Evolutionary conservation across 37 sponge, comb jelly and placozoan species (phyloP), one percentile per base, ranked within the genome.

Genomic region (Halisarca cf. caerulea): DNA sequence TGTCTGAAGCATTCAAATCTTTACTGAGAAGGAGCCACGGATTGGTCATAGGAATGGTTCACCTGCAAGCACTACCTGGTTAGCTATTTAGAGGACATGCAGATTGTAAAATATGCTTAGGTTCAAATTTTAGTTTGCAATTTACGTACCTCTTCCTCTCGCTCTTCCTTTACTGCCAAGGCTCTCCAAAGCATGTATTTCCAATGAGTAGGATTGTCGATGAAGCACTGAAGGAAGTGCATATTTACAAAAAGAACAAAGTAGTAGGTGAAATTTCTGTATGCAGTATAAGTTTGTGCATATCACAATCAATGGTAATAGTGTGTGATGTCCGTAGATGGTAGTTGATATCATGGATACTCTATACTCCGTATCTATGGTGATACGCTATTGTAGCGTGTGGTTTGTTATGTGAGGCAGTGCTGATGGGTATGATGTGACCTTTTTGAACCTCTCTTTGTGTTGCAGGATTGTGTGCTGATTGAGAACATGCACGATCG

Each of bases 401-500:
- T 14, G 51, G 51, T 47, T 14, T 47, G 51, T 47, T 47, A 47
- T n/a, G n/a, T n/a, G n/a, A n/a, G n/a, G n/a, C n/a, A n/a, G n/a
- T n/a, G n/a, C n/a, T n/a, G n/a, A n/a, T n/a, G n/a, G n/a, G n/a
- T n/a, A n/a, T n/a, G n/a, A n/a, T n/a, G n/a, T n/a, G n/a, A n/a
- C n/a, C n/a, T n/a, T n/a, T n/a, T n/a, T n/a, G n/a, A n/a, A n/a
- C n/a, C n/a, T n/a, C n/a, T n/a, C n/a, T 38, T 20, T 6, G 3
- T 73, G 30, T 18, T 75, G 39, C 78, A 90, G 91, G 90, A 96
- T 87, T 89, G 85, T 14, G 38, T 96, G 23, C 30, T 96, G 32
- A 86, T 96, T n/a, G 97, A 96, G 77, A 96, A 96, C 74, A 96
- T 96, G 97, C 97, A 96, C 60, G 97, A 96, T 55, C 53, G 70